Percentiles rank a stretch among this genome's conserved stretches.
Evolutionary conservation across 2,888 invertebrate species (phyloP).

Genomic region (Lumbricus terrestris): DNA sequence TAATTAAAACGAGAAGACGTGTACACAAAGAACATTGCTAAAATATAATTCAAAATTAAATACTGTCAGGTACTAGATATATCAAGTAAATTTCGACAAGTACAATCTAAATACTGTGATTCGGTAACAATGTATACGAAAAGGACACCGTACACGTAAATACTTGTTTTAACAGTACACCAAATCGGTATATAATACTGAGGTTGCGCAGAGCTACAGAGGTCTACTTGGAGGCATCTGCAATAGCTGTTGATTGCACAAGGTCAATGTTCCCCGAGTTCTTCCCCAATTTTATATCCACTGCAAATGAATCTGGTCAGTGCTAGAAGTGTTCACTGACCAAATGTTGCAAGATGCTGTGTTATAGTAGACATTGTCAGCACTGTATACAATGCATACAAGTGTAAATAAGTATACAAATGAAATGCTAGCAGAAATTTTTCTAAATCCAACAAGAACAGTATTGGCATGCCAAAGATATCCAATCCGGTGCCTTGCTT

Average conservation of each 20-base stretch:
- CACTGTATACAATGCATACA: background rate
- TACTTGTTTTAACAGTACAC: too few species aligned
- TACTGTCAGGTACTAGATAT: background rate
- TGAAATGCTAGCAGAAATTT: background rate
- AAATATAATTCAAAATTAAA: constrained; percentile 3
- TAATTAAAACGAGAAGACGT: background rate
- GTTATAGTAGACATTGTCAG: background rate
- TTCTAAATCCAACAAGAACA: background rate
- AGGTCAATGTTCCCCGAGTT: too few species aligned
- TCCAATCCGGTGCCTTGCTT: background rate
- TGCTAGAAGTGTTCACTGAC: background rate
- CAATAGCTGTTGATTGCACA: too few species aligned
- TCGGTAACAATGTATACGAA: background rate
- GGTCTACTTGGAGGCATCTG: too few species aligned
- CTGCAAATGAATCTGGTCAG: too few species aligned
- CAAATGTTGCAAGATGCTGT: background rate
- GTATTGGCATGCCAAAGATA: background rate
- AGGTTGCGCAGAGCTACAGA: too few species aligned
- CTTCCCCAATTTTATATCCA: too few species aligned
- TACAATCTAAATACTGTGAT: background rate
- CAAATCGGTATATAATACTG: too few species aligned
- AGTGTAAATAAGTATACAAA: background rate
- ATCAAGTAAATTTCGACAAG: background rate
- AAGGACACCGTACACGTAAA: background rate
- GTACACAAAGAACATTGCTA: background rate